Evolutionary conservation across 2,113 vertebrate genomes (phyloP).

Genomic region (Bostrychus sinensis): DNA sequence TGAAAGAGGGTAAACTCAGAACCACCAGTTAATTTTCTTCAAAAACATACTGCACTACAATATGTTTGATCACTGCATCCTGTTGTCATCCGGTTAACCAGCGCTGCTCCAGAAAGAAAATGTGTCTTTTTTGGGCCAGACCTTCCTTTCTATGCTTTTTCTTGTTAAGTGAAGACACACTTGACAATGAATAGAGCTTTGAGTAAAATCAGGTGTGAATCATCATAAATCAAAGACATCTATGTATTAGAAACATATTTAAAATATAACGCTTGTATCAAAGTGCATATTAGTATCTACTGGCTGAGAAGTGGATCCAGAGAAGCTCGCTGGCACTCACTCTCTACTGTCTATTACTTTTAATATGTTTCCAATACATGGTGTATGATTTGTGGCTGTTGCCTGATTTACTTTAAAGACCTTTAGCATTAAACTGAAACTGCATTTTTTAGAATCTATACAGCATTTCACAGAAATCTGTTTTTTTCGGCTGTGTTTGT

Average conservation of each 20-base stretch:
- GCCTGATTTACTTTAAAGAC: not conserved
- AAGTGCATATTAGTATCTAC: not conserved
- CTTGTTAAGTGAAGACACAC: not conserved
- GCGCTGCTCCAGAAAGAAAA: not conserved
- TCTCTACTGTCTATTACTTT: not conserved
- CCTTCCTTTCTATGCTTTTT: too few species aligned
- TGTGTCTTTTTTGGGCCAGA: not conserved
- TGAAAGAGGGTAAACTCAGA: too few species aligned
- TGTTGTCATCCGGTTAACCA: not conserved
- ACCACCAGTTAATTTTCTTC: too few species aligned
- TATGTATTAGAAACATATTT: not conserved
- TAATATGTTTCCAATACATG: not conserved
- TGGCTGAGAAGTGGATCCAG: conserved; percentile 6
- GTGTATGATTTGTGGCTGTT: not conserved
- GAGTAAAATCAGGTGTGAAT: not conserved
- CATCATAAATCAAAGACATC: conserved; percentile 2
- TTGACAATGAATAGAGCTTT: not conserved
- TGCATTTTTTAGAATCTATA: not conserved
- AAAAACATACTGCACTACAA: too few species aligned
- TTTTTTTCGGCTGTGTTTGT: too few species aligned
- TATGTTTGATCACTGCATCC: too few species aligned
- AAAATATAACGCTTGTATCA: not conserved
- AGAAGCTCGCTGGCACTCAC: not conserved
- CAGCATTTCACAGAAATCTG: too few species aligned
- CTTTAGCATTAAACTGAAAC: not conserved